A percentile compares a stretch with the other conserved stretches of the same genome.
These are phyloP conservation scores for Nycticebus coucang DNA, from an alignment of 2,113 vertebrate species.

Conservation along the genomic window DNA sequence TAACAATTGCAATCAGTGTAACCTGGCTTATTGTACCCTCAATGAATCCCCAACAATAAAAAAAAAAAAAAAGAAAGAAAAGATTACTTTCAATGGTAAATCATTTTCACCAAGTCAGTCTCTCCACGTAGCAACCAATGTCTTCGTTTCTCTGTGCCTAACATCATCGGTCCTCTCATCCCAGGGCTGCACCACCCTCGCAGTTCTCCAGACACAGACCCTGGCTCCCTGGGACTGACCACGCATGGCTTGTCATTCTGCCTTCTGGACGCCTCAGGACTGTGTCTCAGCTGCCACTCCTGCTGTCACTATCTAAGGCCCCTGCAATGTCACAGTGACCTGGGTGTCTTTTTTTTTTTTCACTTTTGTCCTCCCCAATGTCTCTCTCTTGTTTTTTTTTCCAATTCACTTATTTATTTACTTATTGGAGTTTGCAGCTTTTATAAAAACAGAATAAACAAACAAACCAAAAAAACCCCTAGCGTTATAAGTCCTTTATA, in stretches of 20 bases:
- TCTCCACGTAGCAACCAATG: neutral
- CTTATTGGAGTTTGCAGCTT: too few relatives aligned
- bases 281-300: neutral
- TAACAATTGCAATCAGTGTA: too few relatives aligned
- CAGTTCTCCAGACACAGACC: neutral
- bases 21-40: too few relatives aligned
- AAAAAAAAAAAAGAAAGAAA: too few relatives aligned
- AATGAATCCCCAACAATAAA: too few relatives aligned
- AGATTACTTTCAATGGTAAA: neutral
- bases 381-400: neutral
- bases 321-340: neutral
- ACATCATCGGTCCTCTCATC: neutral
- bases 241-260: neutral
- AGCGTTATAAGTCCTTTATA: too few relatives aligned
- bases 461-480: too few relatives aligned
- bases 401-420: too few relatives aligned
- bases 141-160: neutral
- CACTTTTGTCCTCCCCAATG: neutral
- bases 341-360: too few relatives aligned
- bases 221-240: neutral
- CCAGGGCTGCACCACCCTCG: neutral
- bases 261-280: neutral
- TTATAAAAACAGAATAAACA: too few relatives aligned
- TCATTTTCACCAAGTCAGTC: neutral
- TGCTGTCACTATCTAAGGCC: neutral